Evolutionary conservation across 2,797 vertebrate species (phyloP).

Genomic region (Poecilia picta): DNA sequence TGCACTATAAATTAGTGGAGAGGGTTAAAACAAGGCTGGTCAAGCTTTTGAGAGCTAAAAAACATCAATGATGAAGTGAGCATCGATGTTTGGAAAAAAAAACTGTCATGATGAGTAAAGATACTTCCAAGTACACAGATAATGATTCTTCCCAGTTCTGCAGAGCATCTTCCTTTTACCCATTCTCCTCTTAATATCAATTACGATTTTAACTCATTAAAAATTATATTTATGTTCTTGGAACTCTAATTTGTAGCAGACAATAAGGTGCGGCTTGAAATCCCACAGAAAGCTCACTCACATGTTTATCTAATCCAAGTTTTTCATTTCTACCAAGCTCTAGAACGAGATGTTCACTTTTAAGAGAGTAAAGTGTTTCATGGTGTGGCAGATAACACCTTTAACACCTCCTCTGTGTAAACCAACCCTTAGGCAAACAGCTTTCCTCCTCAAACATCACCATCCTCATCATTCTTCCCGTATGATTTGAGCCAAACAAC

Average conservation of each 20-base stretch:
- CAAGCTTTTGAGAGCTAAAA: constrained; percentile 34
- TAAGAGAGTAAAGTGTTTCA: constrained; percentile 58
- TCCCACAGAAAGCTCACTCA: neutral
- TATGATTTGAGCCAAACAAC: neutral
- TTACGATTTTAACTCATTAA: neutral
- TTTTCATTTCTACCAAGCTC: constrained; percentile 1
- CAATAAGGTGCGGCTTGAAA: neutral
- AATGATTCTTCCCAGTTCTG: neutral
- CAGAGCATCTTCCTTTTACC: neutral
- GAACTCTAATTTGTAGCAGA: neutral
- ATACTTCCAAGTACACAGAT: neutral
- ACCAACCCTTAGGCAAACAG: constrained; percentile 42
- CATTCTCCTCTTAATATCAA: neutral
- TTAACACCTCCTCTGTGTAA: constrained; percentile 54
- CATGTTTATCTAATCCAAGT: neutral
- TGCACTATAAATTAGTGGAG: constrained; percentile 62
- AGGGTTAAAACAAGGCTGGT: constrained; percentile 42
- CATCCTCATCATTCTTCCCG: constrained; percentile 10
- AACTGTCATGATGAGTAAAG: neutral
- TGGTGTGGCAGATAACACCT: constrained; percentile 44
- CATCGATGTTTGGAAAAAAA: neutral
- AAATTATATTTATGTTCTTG: neutral
- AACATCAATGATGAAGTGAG: neutral
- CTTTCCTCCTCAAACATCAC: constrained; percentile 20
- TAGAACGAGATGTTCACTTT: constrained; percentile 34